Base-by-base conservation (phyloP, 1,140 invertebrate genomes). In the Orussus abietinus region DNA sequence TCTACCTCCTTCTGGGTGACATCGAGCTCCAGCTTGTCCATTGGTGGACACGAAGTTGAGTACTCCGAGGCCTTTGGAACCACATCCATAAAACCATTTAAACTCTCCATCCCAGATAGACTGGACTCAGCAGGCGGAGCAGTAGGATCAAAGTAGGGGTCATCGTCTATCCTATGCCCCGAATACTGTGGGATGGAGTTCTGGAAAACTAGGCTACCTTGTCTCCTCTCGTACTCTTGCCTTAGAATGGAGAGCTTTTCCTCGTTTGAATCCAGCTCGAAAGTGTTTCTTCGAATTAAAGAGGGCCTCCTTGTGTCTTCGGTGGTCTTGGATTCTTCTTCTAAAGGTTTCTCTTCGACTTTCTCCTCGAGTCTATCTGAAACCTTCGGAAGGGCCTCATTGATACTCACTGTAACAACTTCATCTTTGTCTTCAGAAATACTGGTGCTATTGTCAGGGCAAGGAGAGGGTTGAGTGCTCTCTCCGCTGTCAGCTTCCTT, bases 181-280 rank as follows among this genome's bases (percentile, higher is more conserved):
- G 68, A 78, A 22, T 78, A 80, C 42, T 82, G 78, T 12, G 77
- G 80, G 44, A 81, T 80, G 14, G 77, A 78, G 38, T 72, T 78
- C 53, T 80, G 69, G 57, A 81, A 81, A 18, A 81, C 55, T 3
- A 80, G 56, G 35, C 63, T 72, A 7, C 78, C 79, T 43, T 82
- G 79, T 13, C 76, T 67, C 25, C 78, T 67, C 53, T 83, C 80
- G 38, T 80, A 75, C 35, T 78, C 79, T 39, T 80, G 71, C 17
- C 77, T 64, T 5, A 77, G 38, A 7, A 69, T 45, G 2, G 75
- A 70, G 10, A 74, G 38, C 38, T 66, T 65, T 42, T 75, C 62
- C 45, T 73, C 64, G 25, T 72, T 74, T 2, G 66, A 56, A 37
- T 77, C 69, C 10, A 76, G 41, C 45, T 77, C 73, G 42, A 76